Conservation (phyloP, 2,888 invertebrate species). For the Cotesia congregata region DNA sequence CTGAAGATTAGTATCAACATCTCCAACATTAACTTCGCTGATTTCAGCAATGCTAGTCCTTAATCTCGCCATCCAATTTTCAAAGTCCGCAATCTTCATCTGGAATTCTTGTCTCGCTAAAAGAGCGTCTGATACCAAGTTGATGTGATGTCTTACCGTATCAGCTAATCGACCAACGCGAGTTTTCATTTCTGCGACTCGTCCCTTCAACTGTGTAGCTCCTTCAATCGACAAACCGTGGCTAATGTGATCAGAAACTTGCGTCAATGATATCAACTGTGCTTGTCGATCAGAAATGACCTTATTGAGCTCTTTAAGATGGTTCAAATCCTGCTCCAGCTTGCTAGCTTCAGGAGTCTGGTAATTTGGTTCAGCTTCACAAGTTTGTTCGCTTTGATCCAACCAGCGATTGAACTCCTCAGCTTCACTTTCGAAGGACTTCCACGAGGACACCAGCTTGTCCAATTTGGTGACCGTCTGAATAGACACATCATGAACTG, state of each 20-base stretch:
- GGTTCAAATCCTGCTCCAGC: conserved; percentile 82
- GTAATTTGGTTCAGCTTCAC: conserved; percentile 75
- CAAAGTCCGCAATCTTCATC: conserved; percentile 82
- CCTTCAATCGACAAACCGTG: conserved; percentile 85
- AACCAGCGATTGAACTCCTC: conserved; percentile 86
- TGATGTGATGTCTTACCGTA: conserved; percentile 81
- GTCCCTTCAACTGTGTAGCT: conserved; percentile 78
- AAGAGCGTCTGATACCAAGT: conserved; percentile 85
- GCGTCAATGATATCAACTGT: conserved; percentile 83
- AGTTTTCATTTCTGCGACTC: conserved; percentile 81
- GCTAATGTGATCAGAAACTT: conserved; percentile 84
- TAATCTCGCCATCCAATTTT: conserved; percentile 84
- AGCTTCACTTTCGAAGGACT: conserved; percentile 83
- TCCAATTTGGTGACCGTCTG: conserved; percentile 86
- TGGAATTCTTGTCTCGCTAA: conserved; percentile 87
- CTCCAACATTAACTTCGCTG: conserved; percentile 85
- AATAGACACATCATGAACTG: conserved; percentile 83
- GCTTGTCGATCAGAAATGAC: conserved; percentile 90
- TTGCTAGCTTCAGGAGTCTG: conserved; percentile 82
- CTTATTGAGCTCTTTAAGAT: conserved; percentile 85
- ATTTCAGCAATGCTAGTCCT: conserved; percentile 81
- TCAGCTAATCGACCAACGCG: conserved; percentile 84
- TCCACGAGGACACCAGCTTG: conserved; percentile 85
- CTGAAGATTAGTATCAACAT: conserved; percentile 84
- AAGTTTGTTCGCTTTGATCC: conserved; percentile 76